phyloP scores from a whole-genome alignment of 2,797 vertebrate species.

The Hafferia zeledoni region DNA sequence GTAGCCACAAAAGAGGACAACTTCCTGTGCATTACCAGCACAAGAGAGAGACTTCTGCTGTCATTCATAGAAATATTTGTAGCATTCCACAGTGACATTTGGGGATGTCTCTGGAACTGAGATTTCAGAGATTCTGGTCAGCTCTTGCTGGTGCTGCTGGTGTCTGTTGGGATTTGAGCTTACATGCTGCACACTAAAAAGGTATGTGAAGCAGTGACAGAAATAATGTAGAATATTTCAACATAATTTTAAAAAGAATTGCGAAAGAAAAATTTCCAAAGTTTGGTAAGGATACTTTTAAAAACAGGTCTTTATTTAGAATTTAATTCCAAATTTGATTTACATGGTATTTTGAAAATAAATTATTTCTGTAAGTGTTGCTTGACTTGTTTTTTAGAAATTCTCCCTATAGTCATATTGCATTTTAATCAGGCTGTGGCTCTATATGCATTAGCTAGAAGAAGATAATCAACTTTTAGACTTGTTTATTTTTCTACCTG shows the following conservation, averaged over 20 bases:
- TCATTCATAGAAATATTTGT: background rate
- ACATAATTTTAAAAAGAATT: background rate
- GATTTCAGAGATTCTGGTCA: background rate
- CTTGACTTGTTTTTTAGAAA: constrained; percentile 20
- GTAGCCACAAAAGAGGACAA: background rate
- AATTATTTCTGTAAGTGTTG: background rate
- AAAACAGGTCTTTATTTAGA: background rate
- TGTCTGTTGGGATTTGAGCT: background rate
- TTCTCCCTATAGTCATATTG: background rate
- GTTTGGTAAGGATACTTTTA: background rate
- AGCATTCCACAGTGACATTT: background rate
- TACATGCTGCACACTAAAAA: background rate
- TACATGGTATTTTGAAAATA: constrained; percentile 4
- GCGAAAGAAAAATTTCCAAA: background rate
- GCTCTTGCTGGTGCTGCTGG: background rate
- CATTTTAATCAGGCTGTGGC: constrained; percentile 22
- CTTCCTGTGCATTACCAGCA: background rate
- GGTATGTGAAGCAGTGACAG: background rate
- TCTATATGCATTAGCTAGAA: background rate
- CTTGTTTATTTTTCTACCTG: background rate
- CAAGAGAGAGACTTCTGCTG: background rate
- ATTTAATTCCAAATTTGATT: background rate
- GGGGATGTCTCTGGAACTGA: background rate
- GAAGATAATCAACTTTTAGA: background rate
- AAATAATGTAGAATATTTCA: background rate